phyloP scores from a whole-genome alignment of 37 sponge, comb jelly and placozoan genomes.

The Chondrilla cf. caribensis region DNA sequence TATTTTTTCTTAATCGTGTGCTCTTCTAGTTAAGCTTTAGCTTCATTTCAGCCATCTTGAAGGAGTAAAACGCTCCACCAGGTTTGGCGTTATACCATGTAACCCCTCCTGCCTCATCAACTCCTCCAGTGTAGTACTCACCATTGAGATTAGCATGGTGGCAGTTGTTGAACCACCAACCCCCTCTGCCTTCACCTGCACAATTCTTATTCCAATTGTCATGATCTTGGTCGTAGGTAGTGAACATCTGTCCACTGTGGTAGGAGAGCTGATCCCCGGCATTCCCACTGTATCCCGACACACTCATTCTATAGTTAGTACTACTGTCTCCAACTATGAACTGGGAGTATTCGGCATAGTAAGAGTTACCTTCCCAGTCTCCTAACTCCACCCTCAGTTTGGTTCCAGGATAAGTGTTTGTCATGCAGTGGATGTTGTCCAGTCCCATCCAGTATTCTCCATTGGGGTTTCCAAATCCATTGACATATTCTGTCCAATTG shows the following conservation, averaged over 20 bases:
- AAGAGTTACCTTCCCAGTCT: not conserved
- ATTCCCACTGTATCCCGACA: not conserved
- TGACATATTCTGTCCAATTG: slow-evolving; percentile 18
- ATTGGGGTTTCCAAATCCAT: slow-evolving; percentile 27
- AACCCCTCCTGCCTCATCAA: not conserved
- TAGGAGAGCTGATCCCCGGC: no score
- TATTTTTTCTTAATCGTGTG: no score
- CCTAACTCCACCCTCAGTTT: slow-evolving; percentile 13
- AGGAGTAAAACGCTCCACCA: not conserved
- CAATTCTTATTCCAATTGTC: not conserved
- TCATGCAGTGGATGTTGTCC: slow-evolving; percentile 20
- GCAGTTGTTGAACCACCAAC: slow-evolving; percentile 31
- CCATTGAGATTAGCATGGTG: slow-evolving; percentile 25
- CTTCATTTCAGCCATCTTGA: slow-evolving; percentile 27
- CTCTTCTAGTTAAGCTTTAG: not conserved
- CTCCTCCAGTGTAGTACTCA: slow-evolving; percentile 1
- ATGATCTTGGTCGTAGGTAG: slow-evolving; percentile 16
- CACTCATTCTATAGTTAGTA: not conserved
- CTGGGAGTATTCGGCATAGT: not conserved
- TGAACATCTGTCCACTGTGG: not conserved
- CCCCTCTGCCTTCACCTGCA: slow-evolving; percentile 5
- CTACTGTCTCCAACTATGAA: not conserved
- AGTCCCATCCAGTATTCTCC: slow-evolving; percentile 36
- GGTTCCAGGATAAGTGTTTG: not conserved
- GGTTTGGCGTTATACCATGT: not conserved